A percentile compares a stretch with the other conserved stretches of the same genome.
Conservation (phyloP, 2,888 invertebrate species). For the Drosophila conformis region DNA sequence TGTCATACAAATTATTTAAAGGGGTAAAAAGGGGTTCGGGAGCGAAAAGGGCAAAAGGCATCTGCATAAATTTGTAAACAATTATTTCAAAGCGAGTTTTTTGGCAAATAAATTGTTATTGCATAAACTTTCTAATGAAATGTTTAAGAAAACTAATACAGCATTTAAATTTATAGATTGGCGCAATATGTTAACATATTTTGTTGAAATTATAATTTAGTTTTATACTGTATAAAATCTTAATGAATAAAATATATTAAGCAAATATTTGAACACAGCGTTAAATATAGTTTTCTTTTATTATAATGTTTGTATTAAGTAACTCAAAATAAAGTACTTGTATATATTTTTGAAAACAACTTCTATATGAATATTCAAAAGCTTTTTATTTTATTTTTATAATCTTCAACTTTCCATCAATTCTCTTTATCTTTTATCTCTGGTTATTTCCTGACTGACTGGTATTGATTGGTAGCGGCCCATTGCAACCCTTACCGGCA, state of each 20-base stretch:
- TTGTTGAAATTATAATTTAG: neutral
- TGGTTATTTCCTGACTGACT: constrained; percentile 1
- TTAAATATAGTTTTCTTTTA: neutral
- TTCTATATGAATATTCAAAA: too few relatives aligned
- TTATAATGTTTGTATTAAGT: neutral
- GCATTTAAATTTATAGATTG: neutral
- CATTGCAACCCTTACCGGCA: constrained; percentile 2
- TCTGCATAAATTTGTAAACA: constrained; percentile 39
- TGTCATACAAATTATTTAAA: neutral
- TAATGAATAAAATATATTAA: neutral
- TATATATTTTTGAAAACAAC: neutral
- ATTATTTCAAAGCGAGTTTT: neutral
- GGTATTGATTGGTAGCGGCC: constrained; percentile 2
- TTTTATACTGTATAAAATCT: neutral
- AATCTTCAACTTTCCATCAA: neutral
- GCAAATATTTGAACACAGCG: neutral
- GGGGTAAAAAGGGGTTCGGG: neutral
- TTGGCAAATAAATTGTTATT: constrained; percentile 5
- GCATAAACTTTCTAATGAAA: neutral
- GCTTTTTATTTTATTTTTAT: neutral
- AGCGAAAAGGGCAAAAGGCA: neutral
- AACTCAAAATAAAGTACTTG: neutral
- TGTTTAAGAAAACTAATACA: neutral
- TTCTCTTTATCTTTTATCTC: neutral
- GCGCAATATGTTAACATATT: neutral